Percentiles rank a stretch among this genome's conserved stretches.
phyloP scores from a whole-genome alignment of 2,888 invertebrate genomes.

The Neocrepidodera transversa region DNA sequence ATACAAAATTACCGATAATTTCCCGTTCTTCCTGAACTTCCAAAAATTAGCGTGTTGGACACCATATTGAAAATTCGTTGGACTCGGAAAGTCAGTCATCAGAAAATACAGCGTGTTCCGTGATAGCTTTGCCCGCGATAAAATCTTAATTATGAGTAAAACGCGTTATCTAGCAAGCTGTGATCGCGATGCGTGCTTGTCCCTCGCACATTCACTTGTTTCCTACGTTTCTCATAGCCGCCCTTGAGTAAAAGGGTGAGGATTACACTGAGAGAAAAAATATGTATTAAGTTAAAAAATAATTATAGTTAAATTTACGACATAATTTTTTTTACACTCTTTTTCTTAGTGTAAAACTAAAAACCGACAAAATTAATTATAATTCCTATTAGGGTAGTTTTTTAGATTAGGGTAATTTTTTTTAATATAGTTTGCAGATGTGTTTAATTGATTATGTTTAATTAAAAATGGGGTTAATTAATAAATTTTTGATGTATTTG shows the following conservation, averaged over 20 bases:
- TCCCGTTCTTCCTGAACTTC: background rate
- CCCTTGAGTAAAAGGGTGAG: slow-evolving; percentile 29
- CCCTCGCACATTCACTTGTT: slow-evolving; percentile 54
- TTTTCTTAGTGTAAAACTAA: slow-evolving; percentile 3
- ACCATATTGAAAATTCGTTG: slow-evolving; percentile 60
- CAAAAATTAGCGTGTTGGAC: slow-evolving; percentile 36
- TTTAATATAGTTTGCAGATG: too few species aligned
- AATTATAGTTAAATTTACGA: too few species aligned
- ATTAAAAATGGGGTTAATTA: too few species aligned
- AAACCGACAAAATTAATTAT: background rate
- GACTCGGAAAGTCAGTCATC: slow-evolving; percentile 49
- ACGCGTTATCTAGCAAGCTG: slow-evolving; percentile 60
- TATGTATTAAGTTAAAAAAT: background rate
- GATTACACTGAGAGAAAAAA: background rate
- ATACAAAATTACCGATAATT: background rate
- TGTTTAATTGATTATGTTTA: too few species aligned
- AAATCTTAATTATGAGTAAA: slow-evolving; percentile 62
- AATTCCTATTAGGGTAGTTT: slow-evolving; percentile 3
- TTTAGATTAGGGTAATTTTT: background rate
- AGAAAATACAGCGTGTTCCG: slow-evolving; percentile 54
- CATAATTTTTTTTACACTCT: background rate
- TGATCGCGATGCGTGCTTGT: slow-evolving; percentile 58
- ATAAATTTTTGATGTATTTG: too few species aligned
- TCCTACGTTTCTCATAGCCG: slow-evolving; percentile 32
- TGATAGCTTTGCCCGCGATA: slow-evolving; percentile 55